A percentile compares a stretch with the other conserved stretches of the same genome.
These are phyloP conservation scores for Nannospalax galili DNA, from an alignment of 2,113 vertebrate genomes.

Conservation along the genomic window DNA sequence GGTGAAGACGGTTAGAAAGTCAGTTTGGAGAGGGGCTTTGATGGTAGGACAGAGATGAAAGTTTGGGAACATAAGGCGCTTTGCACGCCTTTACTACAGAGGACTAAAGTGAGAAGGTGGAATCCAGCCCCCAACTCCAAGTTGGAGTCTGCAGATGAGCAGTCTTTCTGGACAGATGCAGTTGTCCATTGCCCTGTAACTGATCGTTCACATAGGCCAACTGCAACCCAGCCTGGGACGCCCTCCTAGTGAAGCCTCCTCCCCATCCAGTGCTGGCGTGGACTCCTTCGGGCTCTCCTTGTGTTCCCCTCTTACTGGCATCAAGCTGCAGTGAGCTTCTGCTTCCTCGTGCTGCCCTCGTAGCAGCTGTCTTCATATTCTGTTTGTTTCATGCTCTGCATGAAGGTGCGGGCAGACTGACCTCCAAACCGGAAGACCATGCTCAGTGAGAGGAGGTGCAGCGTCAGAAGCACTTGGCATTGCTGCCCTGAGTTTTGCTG, in stretches of 20 bases:
- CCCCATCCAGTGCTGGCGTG: not conserved
- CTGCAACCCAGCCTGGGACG: not conserved
- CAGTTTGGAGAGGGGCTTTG: not conserved
- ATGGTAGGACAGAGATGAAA: not conserved
- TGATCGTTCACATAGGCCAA: not conserved
- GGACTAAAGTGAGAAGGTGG: not conserved
- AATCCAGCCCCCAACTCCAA: no score
- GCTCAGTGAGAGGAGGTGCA: not conserved
- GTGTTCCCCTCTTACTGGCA: not conserved
- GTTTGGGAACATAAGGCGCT: slow-evolving; percentile 23
- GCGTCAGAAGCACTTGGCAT: not conserved
- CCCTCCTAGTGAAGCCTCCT: not conserved
- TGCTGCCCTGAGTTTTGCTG: not conserved
- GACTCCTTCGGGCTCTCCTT: slow-evolving; percentile 3
- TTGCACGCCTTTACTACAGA: not conserved
- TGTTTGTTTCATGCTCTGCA: not conserved
- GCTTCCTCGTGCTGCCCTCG: slow-evolving; percentile 14
- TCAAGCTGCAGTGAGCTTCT: slow-evolving; percentile 65
- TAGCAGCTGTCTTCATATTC: slow-evolving; percentile 40
- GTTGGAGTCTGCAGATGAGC: not conserved
- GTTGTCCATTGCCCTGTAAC: not conserved
- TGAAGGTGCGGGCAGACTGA: not conserved
- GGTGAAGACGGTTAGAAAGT: not conserved
- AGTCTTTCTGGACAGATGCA: not conserved
- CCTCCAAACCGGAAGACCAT: not conserved